phyloP scores from a whole-genome alignment of 2,113 vertebrate species.

The Protobothrops mucrosquamatus region DNA sequence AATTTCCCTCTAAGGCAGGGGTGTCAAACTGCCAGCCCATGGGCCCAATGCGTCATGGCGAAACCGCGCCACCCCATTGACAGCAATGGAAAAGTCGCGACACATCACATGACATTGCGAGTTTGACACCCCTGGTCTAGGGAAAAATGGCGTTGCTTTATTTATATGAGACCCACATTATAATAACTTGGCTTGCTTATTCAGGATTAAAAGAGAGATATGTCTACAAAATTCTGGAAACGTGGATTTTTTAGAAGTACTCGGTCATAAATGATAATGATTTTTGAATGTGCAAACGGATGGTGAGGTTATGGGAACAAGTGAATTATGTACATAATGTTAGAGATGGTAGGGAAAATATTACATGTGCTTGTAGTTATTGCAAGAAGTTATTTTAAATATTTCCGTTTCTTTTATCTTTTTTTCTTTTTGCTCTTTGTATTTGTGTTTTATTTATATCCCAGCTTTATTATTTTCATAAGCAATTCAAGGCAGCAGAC shows the following conservation, averaged over 20 bases:
- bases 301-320: not conserved
- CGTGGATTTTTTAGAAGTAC: not conserved
- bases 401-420: not conserved
- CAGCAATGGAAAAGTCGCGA: too few relatives aligned
- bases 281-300: not conserved
- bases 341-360: not conserved
- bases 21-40: too few relatives aligned
- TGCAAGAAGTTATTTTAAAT: not conserved
- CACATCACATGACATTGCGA: too few relatives aligned
- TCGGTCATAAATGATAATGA: not conserved
- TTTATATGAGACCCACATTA: not conserved
- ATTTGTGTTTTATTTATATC: not conserved
- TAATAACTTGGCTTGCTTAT: not conserved
- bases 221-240: not conserved
- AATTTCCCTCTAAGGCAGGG: too few relatives aligned
- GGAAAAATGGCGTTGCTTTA: not conserved
- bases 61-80: too few relatives aligned
- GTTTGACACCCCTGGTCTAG: not conserved
- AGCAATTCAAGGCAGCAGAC: not conserved
- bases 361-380: not conserved
- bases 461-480: not conserved
- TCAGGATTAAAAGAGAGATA: not conserved
- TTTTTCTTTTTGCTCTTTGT: not conserved
- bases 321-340: not conserved
- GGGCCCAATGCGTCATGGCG: too few relatives aligned